Conservation (phyloP, 2,113 vertebrate genomes). For the Festucalex cinctus region DNA sequence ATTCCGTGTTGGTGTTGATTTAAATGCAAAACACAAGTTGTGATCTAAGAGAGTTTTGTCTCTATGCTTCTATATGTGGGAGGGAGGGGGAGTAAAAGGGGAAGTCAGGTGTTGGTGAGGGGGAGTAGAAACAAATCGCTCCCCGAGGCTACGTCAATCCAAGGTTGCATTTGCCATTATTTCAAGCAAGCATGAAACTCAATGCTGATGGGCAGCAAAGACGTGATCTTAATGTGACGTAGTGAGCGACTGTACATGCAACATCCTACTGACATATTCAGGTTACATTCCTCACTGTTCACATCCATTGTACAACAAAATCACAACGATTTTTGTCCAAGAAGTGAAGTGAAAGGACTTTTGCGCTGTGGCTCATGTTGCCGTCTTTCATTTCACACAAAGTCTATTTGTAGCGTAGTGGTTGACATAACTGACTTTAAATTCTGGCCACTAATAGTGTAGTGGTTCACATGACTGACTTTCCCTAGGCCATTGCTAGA, state of each 20-base stretch:
- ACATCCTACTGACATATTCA: constrained; percentile 2
- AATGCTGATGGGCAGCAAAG: constrained; percentile 18
- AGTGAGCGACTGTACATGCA: constrained; percentile 17
- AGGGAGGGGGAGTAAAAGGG: constrained; percentile 36
- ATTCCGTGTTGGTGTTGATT: neutral
- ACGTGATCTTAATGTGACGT: constrained; percentile 42
- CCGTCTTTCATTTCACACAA: neutral
- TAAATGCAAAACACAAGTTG: constrained; percentile 15
- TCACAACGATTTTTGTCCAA: neutral
- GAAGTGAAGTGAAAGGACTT: neutral
- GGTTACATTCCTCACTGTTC: neutral
- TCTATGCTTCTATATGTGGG: too few species aligned
- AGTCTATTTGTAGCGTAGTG: neutral
- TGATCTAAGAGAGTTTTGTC: constrained; percentile 29
- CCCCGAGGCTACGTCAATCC: constrained; percentile 53
- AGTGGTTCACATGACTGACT: neutral
- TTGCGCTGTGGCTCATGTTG: neutral
- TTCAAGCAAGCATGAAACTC: constrained; percentile 40
- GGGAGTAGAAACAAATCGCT: constrained; percentile 50
- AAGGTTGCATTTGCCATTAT: constrained; percentile 58
- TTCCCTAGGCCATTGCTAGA: neutral
- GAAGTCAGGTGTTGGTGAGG: constrained; percentile 61
- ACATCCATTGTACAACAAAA: neutral
- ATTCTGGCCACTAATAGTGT: neutral
- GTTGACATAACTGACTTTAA: neutral